Evolutionary conservation across 1,140 invertebrate genomes (phyloP), one percentile per base, ranked within the genome.

Genomic region (Bilobella aurantiaca): DNA sequence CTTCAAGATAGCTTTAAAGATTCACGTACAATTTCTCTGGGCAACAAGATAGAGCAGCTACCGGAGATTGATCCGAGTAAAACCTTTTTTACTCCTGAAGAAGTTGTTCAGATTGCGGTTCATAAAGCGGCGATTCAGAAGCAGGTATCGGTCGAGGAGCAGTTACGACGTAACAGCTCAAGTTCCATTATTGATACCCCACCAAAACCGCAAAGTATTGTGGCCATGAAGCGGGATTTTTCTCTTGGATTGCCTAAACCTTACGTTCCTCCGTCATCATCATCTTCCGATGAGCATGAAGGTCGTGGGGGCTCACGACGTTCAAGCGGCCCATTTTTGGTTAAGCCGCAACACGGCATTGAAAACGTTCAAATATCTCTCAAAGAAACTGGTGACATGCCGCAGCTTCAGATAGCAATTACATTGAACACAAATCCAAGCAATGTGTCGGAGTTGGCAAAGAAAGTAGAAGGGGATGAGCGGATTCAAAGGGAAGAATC

Each of bases 81-180:
- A 32, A 57, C 71, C 14, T 62, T 79, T 1, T 79, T 78, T 62
- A 78, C 77, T 27, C 74, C 74, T 8, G 73, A 73, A 37, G 75
- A 79, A 72, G 72, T 74, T 1, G 75, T 79, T 2, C 78, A 79
- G 49, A 76, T 79, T 62, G 78, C 78, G 21, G 74, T 80, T 16
- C 75, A 79, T 66, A 75, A 80, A 70, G 77, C 79, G 21, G 76
- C 77, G 0, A 77, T 79, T 37, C 77, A 78, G 46, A 79, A 79
- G 68, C 76, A 79, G 69, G 72, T 79, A 63, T 75, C 74, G 34
- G 63, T 73, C 31, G 77, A 77, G 34, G 75, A 74, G 60, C 71
- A 74, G 5, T 46, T 68, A 30, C 57, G 71, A n/a, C 42, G 66
- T 23, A 31, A 65, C 49, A 69, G 65, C 30, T 58, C 70, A 34